Conservation (phyloP, 2,797 vertebrate species). For the Poecilia gillii region DNA sequence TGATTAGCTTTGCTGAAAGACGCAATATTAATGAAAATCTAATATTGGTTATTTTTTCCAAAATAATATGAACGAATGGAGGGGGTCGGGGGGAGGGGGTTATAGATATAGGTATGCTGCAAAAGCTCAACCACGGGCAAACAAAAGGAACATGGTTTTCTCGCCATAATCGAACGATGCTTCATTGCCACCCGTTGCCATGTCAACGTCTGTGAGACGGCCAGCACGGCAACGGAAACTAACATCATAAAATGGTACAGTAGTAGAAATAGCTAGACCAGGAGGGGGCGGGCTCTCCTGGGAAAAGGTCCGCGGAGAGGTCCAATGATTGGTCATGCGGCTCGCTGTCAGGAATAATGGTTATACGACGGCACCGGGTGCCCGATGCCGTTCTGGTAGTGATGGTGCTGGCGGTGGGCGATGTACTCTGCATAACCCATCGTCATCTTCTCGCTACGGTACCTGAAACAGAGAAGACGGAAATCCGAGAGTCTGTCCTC, state of each 20-base stretch:
- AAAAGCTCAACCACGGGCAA: conserved; percentile 86
- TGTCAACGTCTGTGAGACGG: conserved; percentile 81
- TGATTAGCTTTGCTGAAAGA: conserved; percentile 85
- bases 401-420: conserved; percentile 98
- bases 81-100: background rate
- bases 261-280: conserved; percentile 99
- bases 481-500: background rate
- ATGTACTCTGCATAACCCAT: conserved; percentile 99
- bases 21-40: conserved; percentile 69
- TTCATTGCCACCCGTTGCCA: conserved; percentile 96
- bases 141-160: conserved; percentile 74
- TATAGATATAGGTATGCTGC: conserved; percentile 83
- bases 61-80: conserved; percentile 68
- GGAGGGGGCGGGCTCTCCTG: conserved; percentile 97
- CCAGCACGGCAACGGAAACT: conserved; percentile 98
- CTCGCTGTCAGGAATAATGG: conserved; percentile 99
- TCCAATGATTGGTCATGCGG: conserved; percentile 99
- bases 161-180: conserved; percentile 82
- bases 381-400: conserved; percentile 99
- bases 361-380: conserved; percentile 99
- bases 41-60: conserved; percentile 63
- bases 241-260: conserved; percentile 99
- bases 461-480: conserved; percentile 77
- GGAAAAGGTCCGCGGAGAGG: conserved; percentile 99
- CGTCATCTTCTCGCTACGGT: conserved; percentile 99